phyloP scores from a whole-genome alignment of 92 coral and sea anemone species.

The Epizoanthus ramosus region DNA sequence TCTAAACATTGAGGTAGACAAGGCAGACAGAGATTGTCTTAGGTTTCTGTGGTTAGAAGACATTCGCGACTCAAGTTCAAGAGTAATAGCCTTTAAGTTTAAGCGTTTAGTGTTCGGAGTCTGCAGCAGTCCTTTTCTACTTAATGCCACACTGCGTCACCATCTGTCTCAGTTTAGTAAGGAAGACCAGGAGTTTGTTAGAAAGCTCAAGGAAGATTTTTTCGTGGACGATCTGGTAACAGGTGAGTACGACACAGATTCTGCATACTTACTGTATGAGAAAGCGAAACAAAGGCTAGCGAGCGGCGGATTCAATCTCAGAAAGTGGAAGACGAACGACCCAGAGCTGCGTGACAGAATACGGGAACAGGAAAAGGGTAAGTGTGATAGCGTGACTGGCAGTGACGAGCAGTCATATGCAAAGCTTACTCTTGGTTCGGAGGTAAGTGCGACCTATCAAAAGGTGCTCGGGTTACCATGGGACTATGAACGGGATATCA shows the following conservation, averaged over 20 bases:
- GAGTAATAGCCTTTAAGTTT: neutral
- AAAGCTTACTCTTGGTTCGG: too few relatives aligned
- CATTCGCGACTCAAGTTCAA: neutral
- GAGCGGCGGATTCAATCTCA: conserved; percentile 34
- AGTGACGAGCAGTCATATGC: too few relatives aligned
- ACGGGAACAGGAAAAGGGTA: too few relatives aligned
- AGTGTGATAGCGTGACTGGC: too few relatives aligned
- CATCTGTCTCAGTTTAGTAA: conserved; percentile 19
- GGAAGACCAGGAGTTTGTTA: conserved; percentile 42
- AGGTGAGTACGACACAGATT: conserved; percentile 14
- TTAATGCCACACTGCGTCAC: conserved; percentile 44
- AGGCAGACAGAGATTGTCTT: conserved; percentile 44
- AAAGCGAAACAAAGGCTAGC: conserved; percentile 24
- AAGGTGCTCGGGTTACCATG: too few relatives aligned
- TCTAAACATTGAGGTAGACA: conserved; percentile 19
- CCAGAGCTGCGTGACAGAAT: too few relatives aligned
- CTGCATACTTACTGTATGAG: conserved; percentile 10
- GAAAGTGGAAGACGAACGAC: too few relatives aligned
- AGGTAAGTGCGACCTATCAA: too few relatives aligned
- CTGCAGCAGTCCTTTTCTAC: conserved; percentile 21
- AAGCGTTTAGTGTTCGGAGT: conserved; percentile 30
- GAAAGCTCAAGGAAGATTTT: neutral
- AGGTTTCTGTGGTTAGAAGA: conserved; percentile 54
- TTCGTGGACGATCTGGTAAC: conserved; percentile 54
- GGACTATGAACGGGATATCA: too few relatives aligned